Percentiles rank a stretch among this genome's conserved stretches.
Conservation (phyloP, 2,113 vertebrate genomes). For the Antennarius striatus region DNA sequence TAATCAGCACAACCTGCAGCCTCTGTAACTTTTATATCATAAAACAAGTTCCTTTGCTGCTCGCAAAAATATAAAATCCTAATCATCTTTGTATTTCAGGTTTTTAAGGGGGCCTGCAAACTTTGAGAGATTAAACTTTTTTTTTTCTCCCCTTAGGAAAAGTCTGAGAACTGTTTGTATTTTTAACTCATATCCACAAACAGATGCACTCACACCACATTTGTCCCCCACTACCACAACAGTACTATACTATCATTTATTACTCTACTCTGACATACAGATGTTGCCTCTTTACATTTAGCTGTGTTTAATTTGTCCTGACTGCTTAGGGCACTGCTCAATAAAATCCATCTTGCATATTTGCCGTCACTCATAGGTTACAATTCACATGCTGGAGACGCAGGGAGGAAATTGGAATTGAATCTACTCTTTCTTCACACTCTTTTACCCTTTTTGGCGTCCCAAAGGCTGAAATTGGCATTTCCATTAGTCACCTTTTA, state of each 20-base stretch:
- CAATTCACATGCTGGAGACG: constrained; percentile 5
- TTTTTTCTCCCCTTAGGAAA: too few relatives aligned
- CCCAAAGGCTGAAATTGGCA: constrained; percentile 12
- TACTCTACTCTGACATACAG: constrained; percentile 5
- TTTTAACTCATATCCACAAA: too few relatives aligned
- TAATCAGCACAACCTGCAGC: too few relatives aligned
- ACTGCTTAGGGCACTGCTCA: constrained; percentile 37
- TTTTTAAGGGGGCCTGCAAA: too few relatives aligned
- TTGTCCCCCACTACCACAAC: too few relatives aligned
- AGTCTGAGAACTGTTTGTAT: too few relatives aligned
- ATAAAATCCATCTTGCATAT: constrained; percentile 41
- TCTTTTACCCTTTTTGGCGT: background rate
- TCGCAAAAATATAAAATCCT: too few relatives aligned
- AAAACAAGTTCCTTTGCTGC: too few relatives aligned
- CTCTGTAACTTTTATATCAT: too few relatives aligned
- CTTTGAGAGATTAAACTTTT: too few relatives aligned
- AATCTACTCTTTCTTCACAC: background rate
- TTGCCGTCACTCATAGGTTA: constrained; percentile 37
- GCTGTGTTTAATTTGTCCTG: constrained; percentile 29
- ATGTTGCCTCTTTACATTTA: constrained; percentile 28
- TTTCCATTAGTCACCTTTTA: constrained; percentile 43
- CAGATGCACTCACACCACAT: too few relatives aligned
- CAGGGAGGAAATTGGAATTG: background rate
- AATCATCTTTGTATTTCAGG: too few relatives aligned
- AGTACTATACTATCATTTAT: background rate